Evolutionary conservation across 2,888 invertebrate species (phyloP).

Genomic region (Sylvicola cinctus): DNA sequence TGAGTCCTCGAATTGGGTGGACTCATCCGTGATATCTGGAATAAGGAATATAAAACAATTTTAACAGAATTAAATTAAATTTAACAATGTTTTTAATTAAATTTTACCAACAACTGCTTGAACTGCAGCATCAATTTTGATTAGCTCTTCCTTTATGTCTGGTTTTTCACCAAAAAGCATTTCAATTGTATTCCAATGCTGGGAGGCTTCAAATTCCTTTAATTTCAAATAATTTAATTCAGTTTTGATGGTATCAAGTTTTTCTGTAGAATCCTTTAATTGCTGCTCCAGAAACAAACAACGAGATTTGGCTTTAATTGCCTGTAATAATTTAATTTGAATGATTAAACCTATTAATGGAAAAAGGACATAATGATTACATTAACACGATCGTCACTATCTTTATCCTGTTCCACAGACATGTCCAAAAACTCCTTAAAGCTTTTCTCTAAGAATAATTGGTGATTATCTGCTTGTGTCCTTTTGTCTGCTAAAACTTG

Average conservation of each 20-base stretch:
- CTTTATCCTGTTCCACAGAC: neutral
- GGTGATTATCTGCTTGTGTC: neutral
- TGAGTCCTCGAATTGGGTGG: too few species aligned
- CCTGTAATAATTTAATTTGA: conserved; percentile 9
- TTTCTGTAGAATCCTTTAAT: conserved; percentile 13
- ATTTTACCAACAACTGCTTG: too few species aligned
- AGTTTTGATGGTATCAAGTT: conserved; percentile 13
- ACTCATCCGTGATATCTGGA: too few species aligned
- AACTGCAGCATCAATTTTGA: too few species aligned
- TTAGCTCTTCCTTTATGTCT: too few species aligned
- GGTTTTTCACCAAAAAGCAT: conserved; percentile 14
- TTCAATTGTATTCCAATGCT: conserved; percentile 23
- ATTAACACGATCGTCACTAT: conserved; percentile 10
- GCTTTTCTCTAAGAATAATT: too few species aligned
- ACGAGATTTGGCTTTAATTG: conserved; percentile 21
- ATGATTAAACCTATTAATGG: neutral
- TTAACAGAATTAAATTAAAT: too few species aligned
- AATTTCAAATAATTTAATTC: conserved; percentile 16
- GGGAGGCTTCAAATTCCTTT: conserved; percentile 15
- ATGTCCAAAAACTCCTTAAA: too few species aligned
- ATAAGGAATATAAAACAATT: too few species aligned
- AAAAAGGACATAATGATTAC: conserved; percentile 11
- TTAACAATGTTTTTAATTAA: too few species aligned
- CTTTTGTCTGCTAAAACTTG: conserved; percentile 2
- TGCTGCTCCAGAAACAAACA: conserved; percentile 17